phyloP scores from a whole-genome alignment of 2,888 invertebrate genomes.

The Dione vanillae region DNA sequence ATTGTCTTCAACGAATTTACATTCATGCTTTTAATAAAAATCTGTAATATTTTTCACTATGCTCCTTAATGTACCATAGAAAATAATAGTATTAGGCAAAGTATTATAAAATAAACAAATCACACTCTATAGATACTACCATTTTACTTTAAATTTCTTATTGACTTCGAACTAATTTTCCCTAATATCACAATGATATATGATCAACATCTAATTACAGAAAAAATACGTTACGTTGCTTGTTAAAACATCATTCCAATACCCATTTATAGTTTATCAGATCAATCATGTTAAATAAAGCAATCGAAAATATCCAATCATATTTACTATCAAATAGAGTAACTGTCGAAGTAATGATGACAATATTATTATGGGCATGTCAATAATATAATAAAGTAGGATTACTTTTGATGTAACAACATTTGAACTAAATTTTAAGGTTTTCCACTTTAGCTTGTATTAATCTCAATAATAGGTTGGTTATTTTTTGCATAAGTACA shows the following conservation, averaged over 20 bases:
- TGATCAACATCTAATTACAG: constrained; percentile 13
- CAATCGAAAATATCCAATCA: constrained; percentile 56
- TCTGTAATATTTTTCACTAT: too few relatives aligned
- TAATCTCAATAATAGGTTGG: too few relatives aligned
- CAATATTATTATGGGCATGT: constrained; percentile 47
- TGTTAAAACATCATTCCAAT: constrained; percentile 24
- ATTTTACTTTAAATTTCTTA: background rate
- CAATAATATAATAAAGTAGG: background rate
- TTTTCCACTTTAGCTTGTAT: too few relatives aligned
- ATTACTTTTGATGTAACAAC: background rate
- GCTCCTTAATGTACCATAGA: too few relatives aligned
- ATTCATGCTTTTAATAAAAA: too few relatives aligned
- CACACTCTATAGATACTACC: too few relatives aligned
- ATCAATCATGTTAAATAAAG: constrained; percentile 53
- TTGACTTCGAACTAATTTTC: background rate
- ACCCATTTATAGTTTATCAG: constrained; percentile 27
- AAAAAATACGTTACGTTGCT: background rate
- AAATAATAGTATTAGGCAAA: too few relatives aligned
- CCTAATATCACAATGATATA: constrained; percentile 5
- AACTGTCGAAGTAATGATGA: constrained; percentile 20
- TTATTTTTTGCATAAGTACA: too few relatives aligned
- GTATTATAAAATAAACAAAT: too few relatives aligned
- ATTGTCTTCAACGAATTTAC: too few relatives aligned
- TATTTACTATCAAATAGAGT: constrained; percentile 46
- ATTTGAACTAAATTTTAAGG: background rate